A percentile compares a stretch with the other conserved stretches of the same genome.
Conservation (phyloP, 2,113 vertebrate genomes). For the Tinamus guttatus region DNA sequence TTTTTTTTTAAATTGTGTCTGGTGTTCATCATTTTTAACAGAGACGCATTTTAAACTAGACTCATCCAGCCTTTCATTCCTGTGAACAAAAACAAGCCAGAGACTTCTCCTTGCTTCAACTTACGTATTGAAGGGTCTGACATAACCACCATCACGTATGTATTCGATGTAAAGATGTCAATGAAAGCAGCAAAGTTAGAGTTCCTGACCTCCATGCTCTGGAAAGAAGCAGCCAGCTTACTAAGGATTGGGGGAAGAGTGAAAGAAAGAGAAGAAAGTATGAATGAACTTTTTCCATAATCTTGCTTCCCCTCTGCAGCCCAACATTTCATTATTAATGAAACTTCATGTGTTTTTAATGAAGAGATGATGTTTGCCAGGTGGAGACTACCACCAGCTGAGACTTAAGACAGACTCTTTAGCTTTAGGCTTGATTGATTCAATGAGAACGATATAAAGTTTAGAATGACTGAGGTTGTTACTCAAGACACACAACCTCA, state of each 20-base stretch:
- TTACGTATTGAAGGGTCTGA: constrained; percentile 99
- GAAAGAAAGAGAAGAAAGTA: background rate
- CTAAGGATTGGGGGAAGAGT: constrained; percentile 63
- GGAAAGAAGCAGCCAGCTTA: constrained; percentile 97
- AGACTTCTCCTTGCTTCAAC: constrained; percentile 57
- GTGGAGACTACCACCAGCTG: background rate
- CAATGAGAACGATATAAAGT: background rate
- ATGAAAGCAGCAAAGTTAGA: constrained; percentile 99
- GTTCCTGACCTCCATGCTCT: constrained; percentile 99
- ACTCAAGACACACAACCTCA: background rate
- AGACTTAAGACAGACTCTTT: background rate
- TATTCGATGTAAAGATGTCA: constrained; percentile 98
- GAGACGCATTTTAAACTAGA: background rate
- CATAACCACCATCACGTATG: constrained; percentile 99
- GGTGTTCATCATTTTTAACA: background rate
- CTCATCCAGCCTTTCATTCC: background rate
- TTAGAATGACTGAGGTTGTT: rapidly evolving
- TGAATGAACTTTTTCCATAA: background rate
- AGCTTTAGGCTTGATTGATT: background rate
- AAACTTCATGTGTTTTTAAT: background rate
- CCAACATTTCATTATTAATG: background rate
- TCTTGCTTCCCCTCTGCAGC: background rate
- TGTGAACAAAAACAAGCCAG: background rate
- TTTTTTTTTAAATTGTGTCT: background rate
- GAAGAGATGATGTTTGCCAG: background rate